These are phyloP conservation scores for Spisula solida DNA, from an alignment of 2,888 invertebrate species.

Conservation along the genomic window DNA sequence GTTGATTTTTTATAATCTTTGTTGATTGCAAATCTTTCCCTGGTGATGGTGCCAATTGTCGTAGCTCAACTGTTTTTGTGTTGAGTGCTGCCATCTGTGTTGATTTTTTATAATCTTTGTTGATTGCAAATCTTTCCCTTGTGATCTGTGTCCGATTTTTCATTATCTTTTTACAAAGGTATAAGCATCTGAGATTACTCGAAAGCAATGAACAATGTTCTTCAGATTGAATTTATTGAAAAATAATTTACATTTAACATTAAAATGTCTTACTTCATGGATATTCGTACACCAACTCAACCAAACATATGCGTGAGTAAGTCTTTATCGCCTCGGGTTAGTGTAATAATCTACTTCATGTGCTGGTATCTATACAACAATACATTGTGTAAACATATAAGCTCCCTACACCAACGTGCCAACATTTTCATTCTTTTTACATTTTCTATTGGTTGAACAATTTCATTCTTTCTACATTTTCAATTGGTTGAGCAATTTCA, in stretches of 20 bases:
- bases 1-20: too few relatives aligned
- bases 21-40: neutral
- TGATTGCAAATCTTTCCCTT: neutral
- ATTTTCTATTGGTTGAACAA: neutral
- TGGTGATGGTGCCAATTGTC: too few relatives aligned
- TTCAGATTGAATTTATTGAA: neutral
- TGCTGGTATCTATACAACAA: neutral
- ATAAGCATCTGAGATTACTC: neutral
- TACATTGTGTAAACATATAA: neutral
- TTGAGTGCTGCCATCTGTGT: neutral
- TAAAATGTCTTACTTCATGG: neutral
- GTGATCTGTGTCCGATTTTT: neutral
- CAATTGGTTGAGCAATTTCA: too few relatives aligned
- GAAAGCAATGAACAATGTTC: neutral
- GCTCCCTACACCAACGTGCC: constrained; percentile 15
- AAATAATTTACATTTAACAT: neutral
- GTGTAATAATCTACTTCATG: neutral
- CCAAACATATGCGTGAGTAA: neutral
- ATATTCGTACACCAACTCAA: neutral
- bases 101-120: too few relatives aligned
- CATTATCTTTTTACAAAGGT: neutral
- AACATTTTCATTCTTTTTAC: neutral
- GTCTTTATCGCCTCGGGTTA: neutral
- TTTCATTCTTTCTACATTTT: too few relatives aligned
- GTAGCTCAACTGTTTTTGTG: too few relatives aligned